These are phyloP conservation scores for Ypsolopha sequella DNA, from an alignment of 2,888 invertebrate species.

Conservation along the genomic window DNA sequence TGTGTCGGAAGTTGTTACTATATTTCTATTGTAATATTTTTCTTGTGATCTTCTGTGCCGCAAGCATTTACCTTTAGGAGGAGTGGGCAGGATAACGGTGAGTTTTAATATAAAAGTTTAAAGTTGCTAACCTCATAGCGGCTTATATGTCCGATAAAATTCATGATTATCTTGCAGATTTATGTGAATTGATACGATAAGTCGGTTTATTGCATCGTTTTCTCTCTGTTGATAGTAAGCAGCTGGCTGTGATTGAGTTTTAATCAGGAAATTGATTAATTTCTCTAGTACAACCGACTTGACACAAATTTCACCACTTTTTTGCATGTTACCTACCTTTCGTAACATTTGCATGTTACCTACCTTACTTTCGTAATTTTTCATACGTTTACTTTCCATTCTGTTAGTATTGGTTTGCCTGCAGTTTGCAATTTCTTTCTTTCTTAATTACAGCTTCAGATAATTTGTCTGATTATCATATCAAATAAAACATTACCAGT, in stretches of 20 bases:
- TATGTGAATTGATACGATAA: slow-evolving; percentile 19
- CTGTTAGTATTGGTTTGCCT: too few species aligned
- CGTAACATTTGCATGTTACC: too few species aligned
- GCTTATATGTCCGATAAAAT: slow-evolving; percentile 10
- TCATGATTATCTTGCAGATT: slow-evolving; percentile 20
- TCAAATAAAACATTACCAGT: too few species aligned
- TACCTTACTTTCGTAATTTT: too few species aligned
- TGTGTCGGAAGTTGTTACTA: slow-evolving; percentile 15
- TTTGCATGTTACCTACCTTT: too few species aligned
- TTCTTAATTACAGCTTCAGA: too few species aligned
- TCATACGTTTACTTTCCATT: too few species aligned
- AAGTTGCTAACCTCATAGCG: slow-evolving; percentile 10
- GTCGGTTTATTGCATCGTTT: slow-evolving; percentile 16
- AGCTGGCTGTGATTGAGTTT: slow-evolving; percentile 13
- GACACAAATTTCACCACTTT: too few species aligned
- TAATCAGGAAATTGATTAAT: background rate
- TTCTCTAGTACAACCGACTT: too few species aligned
- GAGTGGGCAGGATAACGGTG: slow-evolving; percentile 24
- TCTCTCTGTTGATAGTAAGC: slow-evolving; percentile 19
- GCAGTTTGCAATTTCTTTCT: too few species aligned
- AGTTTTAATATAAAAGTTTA: slow-evolving; percentile 22
- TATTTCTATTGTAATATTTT: slow-evolving; percentile 24
- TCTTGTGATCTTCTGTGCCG: slow-evolving; percentile 27
- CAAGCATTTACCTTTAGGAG: slow-evolving; percentile 16
- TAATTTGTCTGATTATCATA: too few species aligned